Evolutionary conservation across 64 coral and sea anemone genomes (phyloP).

Genomic region (Pocillopora damicornis): DNA sequence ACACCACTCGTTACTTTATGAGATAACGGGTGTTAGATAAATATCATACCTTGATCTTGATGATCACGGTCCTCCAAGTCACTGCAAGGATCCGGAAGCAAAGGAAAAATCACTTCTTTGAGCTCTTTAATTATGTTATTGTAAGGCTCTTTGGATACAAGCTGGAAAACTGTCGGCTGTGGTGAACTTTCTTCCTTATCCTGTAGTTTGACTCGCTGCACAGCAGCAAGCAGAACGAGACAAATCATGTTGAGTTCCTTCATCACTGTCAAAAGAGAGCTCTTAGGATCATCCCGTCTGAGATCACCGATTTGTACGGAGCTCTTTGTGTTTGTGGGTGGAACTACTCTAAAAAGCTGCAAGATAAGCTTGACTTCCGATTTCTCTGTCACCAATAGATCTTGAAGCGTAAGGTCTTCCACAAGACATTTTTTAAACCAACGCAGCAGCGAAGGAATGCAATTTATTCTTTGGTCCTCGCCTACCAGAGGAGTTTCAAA

Average conservation of each 20-base stretch:
- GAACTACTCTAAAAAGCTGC: constrained; percentile 6
- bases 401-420: neutral
- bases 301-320: neutral
- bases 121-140: constrained; percentile 13
- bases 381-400: neutral
- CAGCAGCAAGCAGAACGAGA: constrained; percentile 25
- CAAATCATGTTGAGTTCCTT: constrained; percentile 39
- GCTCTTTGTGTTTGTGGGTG: neutral
- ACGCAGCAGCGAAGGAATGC: neutral
- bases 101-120: constrained; percentile 21
- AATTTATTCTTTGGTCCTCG: neutral
- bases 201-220: constrained; percentile 10
- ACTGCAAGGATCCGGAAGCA: constrained; percentile 6
- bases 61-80: neutral
- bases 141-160: constrained; percentile 13
- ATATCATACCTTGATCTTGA: neutral
- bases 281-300: neutral
- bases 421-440: constrained; percentile 28
- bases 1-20: neutral
- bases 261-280: neutral
- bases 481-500: too few species aligned
- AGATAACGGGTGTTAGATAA: neutral
- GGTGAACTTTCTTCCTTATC: neutral
- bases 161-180: neutral
- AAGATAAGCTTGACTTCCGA: neutral